phyloP scores from a whole-genome alignment of 2,113 vertebrate genomes.

The Xenopus tropicalis region DNA sequence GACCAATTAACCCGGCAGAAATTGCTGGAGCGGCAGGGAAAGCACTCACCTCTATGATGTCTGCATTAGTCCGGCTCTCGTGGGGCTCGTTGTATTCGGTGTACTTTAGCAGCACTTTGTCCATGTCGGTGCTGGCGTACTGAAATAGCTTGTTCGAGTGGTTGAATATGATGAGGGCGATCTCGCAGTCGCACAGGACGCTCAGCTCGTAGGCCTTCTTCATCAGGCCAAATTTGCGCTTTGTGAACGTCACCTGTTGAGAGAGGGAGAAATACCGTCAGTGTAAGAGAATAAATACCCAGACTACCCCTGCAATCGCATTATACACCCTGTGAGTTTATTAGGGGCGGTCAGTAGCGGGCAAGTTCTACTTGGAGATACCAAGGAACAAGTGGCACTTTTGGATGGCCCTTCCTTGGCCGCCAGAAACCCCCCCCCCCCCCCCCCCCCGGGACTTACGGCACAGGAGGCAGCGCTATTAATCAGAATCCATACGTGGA shows the following conservation, averaged over 20 bases:
- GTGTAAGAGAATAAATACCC: neutral
- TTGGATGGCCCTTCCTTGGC: too few species aligned
- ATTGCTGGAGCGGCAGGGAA: neutral
- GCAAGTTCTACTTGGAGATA: too few species aligned
- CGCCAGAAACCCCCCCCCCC: too few species aligned
- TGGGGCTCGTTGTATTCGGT: constrained; percentile 94
- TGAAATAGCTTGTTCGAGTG: constrained; percentile 95
- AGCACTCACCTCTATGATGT: constrained; percentile 85
- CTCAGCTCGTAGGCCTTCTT: constrained; percentile 98
- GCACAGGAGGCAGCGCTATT: too few species aligned
- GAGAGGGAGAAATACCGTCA: neutral
- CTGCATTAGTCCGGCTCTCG: constrained; percentile 89
- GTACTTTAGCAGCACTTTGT: constrained; percentile 95
- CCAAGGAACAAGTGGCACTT: too few species aligned
- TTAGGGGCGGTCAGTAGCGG: too few species aligned
- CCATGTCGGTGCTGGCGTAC: constrained; percentile 96
- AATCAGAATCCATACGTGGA: too few species aligned
- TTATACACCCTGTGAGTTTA: too few species aligned
- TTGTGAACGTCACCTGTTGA: constrained; percentile 69
- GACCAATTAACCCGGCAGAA: too few species aligned
- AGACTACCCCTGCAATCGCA: neutral
- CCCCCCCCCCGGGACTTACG: too few species aligned
- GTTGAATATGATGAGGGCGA: constrained; percentile 72
- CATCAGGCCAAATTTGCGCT: constrained; percentile 96
- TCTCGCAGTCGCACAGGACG: constrained; percentile 61